Evolutionary conservation across 2,797 vertebrate species (phyloP).

Genomic region (Sphaeramia orbicularis): DNA sequence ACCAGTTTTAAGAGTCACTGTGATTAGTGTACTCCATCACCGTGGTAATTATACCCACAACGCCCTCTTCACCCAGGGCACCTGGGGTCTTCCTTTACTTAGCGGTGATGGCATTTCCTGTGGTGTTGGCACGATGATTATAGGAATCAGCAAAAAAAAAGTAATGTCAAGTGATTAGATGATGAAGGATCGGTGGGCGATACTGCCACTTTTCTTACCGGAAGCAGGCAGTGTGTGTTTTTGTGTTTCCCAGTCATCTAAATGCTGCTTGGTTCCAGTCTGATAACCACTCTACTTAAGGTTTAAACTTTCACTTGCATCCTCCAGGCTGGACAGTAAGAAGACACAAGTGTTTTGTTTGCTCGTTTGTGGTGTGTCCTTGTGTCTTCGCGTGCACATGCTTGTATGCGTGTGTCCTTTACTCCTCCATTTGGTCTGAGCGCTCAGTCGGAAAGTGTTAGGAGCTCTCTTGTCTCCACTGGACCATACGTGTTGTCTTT

Average conservation of each 20-base stretch:
- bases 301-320: slow-evolving; percentile 31
- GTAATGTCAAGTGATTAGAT: slow-evolving; percentile 28
- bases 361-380: slow-evolving; percentile 13
- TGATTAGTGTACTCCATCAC: slow-evolving; percentile 53
- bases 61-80: slow-evolving; percentile 60
- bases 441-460: slow-evolving; percentile 77
- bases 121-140: slow-evolving; percentile 41
- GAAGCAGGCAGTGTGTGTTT: slow-evolving; percentile 6
- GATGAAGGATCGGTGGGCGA: slow-evolving; percentile 8
- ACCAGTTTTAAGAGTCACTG: slow-evolving; percentile 56
- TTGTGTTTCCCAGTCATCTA: background rate
- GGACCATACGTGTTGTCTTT: slow-evolving; percentile 71
- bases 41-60: slow-evolving; percentile 53
- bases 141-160: slow-evolving; percentile 29
- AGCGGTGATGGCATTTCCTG: slow-evolving; percentile 52
- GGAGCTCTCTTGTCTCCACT: slow-evolving; percentile 70
- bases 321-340: slow-evolving; percentile 16
- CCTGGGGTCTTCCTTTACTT: slow-evolving; percentile 49
- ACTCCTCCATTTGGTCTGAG: slow-evolving; percentile 51
- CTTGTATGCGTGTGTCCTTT: slow-evolving; percentile 30
- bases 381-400: slow-evolving; percentile 38
- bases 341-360: slow-evolving; percentile 38
- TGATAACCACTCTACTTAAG: background rate
- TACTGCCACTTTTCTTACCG: slow-evolving; percentile 3
- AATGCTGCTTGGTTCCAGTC: background rate